A percentile compares a stretch with the other conserved stretches of the same genome.
phyloP scores from a whole-genome alignment of 2,888 invertebrate genomes.

The Hemithea aestivaria region DNA sequence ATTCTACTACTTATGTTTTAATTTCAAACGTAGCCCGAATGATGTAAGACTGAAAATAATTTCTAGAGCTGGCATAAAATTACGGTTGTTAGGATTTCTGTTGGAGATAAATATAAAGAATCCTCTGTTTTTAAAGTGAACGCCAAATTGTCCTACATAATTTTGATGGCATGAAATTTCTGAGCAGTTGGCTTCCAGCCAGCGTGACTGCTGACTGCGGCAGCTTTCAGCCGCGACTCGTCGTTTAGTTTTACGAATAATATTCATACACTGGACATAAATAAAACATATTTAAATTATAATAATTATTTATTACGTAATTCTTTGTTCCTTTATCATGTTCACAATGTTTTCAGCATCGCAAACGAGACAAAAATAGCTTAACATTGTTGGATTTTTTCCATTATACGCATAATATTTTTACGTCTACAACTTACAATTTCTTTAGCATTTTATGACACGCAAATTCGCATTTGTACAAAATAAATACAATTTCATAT shows the following conservation, averaged over 20 bases:
- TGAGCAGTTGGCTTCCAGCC: conserved; percentile 60
- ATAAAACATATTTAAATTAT: conserved; percentile 38
- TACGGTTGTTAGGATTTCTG: conserved; percentile 53
- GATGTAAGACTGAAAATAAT: conserved; percentile 44
- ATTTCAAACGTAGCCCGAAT: conserved; percentile 32
- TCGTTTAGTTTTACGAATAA: conserved; percentile 36
- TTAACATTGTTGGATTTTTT: conserved; percentile 29
- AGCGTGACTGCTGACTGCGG: conserved; percentile 30
- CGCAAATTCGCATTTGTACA: conserved; percentile 24
- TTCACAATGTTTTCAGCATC: conserved; percentile 32
- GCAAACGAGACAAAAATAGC: conserved; percentile 35
- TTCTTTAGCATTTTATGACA: conserved; percentile 34
- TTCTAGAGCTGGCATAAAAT: conserved; percentile 42
- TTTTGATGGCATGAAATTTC: conserved; percentile 68
- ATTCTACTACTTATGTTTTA: conserved; percentile 54
- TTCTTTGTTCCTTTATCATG: conserved; percentile 53
- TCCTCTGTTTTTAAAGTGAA: conserved; percentile 61
- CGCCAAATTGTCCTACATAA: conserved; percentile 74
- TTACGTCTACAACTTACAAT: conserved; percentile 22
- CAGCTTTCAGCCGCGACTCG: conserved; percentile 49
- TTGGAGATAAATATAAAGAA: conserved; percentile 65
- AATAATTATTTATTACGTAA: conserved; percentile 60
- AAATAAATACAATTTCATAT: conserved; percentile 31
- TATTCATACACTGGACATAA: conserved; percentile 12
- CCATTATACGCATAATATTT: conserved; percentile 28